Percentiles rank a stretch among this genome's conserved stretches.
These are phyloP conservation scores for Gorsachius goisagi DNA, from an alignment of 2,113 vertebrate species.

Conservation along the genomic window DNA sequence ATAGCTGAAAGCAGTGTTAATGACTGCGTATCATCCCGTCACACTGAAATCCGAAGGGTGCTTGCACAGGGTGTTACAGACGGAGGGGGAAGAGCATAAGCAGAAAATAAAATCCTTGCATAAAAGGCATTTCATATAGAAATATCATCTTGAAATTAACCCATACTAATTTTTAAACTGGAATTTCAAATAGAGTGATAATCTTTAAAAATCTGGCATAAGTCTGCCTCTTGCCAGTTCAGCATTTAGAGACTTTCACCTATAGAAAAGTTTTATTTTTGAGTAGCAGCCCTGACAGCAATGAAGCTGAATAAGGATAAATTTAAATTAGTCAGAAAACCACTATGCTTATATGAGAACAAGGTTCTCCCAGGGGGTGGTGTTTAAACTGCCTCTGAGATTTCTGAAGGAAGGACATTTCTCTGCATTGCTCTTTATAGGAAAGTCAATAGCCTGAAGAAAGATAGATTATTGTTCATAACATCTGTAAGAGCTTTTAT, in stretches of 20 bases:
- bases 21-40: neutral
- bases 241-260: neutral
- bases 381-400: neutral
- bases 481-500: neutral
- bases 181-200: neutral
- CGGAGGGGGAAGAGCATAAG: neutral
- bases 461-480: neutral
- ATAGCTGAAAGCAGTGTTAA: neutral
- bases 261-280: neutral
- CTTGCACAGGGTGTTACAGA: neutral
- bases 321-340: slow-evolving; percentile 25
- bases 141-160: neutral
- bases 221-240: neutral
- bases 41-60: neutral
- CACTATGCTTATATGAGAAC: neutral
- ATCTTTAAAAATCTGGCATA: neutral
- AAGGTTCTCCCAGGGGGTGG: neutral
- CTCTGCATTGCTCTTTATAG: neutral
- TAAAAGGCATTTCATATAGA: neutral
- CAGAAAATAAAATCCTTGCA: neutral
- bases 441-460: slow-evolving; percentile 36
- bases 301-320: neutral
- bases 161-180: neutral
- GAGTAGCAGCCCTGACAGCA: neutral
- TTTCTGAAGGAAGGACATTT: neutral